Conservation (phyloP, 2,888 invertebrate genomes). For the Pyrochroa serraticornis region DNA sequence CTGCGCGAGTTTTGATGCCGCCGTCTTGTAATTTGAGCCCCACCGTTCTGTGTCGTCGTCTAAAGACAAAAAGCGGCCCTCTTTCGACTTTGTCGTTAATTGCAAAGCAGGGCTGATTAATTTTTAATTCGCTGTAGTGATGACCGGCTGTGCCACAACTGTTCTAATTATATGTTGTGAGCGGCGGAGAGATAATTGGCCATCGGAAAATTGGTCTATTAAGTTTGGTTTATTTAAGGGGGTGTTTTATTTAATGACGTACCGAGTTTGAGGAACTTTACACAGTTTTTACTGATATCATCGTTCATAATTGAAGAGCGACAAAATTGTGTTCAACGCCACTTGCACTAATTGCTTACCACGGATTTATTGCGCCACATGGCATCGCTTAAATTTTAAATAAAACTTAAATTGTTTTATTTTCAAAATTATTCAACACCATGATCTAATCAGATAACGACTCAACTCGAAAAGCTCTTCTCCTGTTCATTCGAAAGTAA, state of each 20-base stretch:
- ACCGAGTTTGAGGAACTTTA: background rate
- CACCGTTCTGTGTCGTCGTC: background rate
- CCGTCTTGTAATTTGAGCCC: slow-evolving; percentile 41
- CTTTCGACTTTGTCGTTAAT: slow-evolving; percentile 41
- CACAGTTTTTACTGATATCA: too few species aligned
- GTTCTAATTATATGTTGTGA: slow-evolving; percentile 51
- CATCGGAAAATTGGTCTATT: slow-evolving; percentile 44
- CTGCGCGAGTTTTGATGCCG: slow-evolving; percentile 31
- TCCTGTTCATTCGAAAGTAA: too few species aligned
- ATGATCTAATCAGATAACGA: too few species aligned
- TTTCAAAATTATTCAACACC: too few species aligned
- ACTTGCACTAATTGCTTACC: too few species aligned
- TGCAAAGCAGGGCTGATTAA: slow-evolving; percentile 51
- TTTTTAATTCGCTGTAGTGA: slow-evolving; percentile 53
- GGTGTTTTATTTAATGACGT: slow-evolving; percentile 33
- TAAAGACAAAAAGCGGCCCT: slow-evolving; percentile 1
- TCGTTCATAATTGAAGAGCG: too few species aligned
- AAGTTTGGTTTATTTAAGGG: slow-evolving; percentile 41
- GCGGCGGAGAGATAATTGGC: slow-evolving; percentile 43
- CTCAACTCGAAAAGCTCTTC: too few species aligned
- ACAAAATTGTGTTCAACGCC: too few species aligned
- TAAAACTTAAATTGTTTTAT: too few species aligned
- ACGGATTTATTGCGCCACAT: too few species aligned
- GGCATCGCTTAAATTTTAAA: too few species aligned
- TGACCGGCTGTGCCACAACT: slow-evolving; percentile 52